These are phyloP conservation scores for Cynopterus brachyotis DNA, from an alignment of 2,113 vertebrate species.

Conservation along the genomic window DNA sequence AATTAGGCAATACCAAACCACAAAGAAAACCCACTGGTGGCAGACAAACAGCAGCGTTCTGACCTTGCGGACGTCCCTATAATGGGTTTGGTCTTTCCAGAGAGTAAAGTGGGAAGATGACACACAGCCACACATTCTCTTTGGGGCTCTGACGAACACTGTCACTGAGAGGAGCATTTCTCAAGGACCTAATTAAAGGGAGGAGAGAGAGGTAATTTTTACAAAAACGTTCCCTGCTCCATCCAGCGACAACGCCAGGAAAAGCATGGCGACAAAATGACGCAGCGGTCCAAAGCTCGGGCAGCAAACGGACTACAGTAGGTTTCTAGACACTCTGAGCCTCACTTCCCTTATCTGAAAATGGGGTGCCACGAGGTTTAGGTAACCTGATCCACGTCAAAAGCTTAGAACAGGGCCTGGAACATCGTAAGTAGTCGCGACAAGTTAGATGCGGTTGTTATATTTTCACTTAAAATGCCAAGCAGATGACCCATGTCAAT, in stretches of 20 bases:
- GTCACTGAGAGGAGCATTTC: background rate
- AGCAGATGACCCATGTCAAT: background rate
- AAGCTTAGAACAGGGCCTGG: background rate
- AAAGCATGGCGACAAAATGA: accelerated
- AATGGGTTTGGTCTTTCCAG: background rate
- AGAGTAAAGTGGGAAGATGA: background rate
- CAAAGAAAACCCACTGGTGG: background rate
- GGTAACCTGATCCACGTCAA: background rate
- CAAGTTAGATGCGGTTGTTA: background rate
- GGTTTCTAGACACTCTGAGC: background rate
- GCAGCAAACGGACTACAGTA: background rate
- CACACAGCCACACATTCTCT: background rate
- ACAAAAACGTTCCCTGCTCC: background rate
- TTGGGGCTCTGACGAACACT: background rate
- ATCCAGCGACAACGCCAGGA: background rate
- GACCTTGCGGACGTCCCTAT: background rate
- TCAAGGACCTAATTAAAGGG: background rate
- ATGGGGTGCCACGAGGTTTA: background rate
- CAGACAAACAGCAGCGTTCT: background rate
- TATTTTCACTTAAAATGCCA: background rate
- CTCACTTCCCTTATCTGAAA: background rate
- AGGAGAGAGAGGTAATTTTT: background rate
- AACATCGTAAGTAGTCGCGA: background rate
- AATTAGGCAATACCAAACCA: background rate
- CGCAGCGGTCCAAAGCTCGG: background rate